A percentile compares a stretch with the other conserved stretches of the same genome.
These are phyloP conservation scores for Lycopodina hypogea DNA, from an alignment of 37 sponge, comb jelly and placozoan species.

Conservation along the genomic window DNA sequence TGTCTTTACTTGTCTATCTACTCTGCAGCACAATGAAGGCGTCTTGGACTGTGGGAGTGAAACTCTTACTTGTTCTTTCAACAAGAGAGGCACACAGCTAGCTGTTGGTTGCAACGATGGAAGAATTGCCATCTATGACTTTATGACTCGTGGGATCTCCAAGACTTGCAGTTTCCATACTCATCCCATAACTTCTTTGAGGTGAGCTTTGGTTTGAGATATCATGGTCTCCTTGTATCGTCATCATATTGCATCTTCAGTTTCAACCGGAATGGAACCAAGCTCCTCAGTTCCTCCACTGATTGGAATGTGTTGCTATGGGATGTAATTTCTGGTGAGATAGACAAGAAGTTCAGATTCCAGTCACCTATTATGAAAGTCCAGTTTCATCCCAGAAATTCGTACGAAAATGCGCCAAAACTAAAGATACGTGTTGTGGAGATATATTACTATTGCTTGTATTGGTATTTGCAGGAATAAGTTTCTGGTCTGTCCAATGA, in stretches of 20 bases:
- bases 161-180: constrained; percentile 76
- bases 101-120: constrained; percentile 99
- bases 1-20: neutral
- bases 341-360: constrained; percentile 79
- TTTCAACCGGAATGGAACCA: constrained; percentile 82
- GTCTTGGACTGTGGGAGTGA: constrained; percentile 92
- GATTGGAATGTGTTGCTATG: constrained; percentile 93
- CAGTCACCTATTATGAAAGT: constrained; percentile 83
- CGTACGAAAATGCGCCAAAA: constrained; percentile 22
- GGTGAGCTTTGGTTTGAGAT: constrained; percentile 31
- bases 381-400: constrained; percentile 94
- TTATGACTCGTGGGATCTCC: constrained; percentile 94
- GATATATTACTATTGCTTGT: neutral
- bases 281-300: constrained; percentile 82
- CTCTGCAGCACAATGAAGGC: constrained; percentile 82
- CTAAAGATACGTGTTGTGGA: neutral
- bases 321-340: constrained; percentile 88
- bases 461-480: constrained; percentile 19
- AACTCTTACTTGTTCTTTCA: constrained; percentile 92
- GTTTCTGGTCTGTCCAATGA: constrained; percentile 94
- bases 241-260: constrained; percentile 12
- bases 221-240: neutral
- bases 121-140: constrained; percentile 89
- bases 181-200: constrained; percentile 92
- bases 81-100: constrained; percentile 86